Evolutionary conservation across 2,797 vertebrate genomes (phyloP).

Genomic region (Choloepus didactylus): DNA sequence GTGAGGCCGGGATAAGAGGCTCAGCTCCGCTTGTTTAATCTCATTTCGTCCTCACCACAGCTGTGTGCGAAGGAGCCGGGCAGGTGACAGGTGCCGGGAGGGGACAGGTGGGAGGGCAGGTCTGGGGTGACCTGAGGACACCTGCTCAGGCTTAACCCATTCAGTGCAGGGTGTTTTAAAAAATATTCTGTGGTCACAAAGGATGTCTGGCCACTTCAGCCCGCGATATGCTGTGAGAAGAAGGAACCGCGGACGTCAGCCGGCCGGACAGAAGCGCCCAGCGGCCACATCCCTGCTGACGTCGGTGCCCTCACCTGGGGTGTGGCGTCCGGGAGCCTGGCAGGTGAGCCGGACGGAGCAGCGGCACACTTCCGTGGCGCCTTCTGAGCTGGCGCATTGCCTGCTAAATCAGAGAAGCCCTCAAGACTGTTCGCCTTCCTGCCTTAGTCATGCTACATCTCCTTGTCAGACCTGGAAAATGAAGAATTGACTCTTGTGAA

Average conservation of each 20-base stretch:
- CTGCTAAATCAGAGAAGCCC: accelerated
- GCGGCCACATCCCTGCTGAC: too few species aligned
- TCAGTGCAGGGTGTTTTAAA: not conserved
- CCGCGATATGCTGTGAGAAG: accelerated
- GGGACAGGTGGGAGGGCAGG: not conserved
- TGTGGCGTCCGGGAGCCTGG: too few species aligned
- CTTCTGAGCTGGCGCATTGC: accelerated
- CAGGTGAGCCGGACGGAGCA: accelerated
- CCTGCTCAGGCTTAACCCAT: accelerated
- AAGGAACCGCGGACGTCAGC: too few species aligned
- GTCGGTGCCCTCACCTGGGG: too few species aligned
- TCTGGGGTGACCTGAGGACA: not conserved
- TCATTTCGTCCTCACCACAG: accelerated
- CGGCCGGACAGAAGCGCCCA: too few species aligned
- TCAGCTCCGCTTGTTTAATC: too few species aligned
- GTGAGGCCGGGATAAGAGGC: too few species aligned
- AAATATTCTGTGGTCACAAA: accelerated
- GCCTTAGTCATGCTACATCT: accelerated
- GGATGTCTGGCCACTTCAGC: not conserved
- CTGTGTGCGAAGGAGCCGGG: accelerated
- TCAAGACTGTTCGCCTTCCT: accelerated
- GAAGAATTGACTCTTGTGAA: not conserved
- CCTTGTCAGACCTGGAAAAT: not conserved
- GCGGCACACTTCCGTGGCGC: accelerated
- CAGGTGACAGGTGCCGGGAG: not conserved